phyloP scores from a whole-genome alignment of 2,888 invertebrate species.

The Tanypteryx hageni region DNA sequence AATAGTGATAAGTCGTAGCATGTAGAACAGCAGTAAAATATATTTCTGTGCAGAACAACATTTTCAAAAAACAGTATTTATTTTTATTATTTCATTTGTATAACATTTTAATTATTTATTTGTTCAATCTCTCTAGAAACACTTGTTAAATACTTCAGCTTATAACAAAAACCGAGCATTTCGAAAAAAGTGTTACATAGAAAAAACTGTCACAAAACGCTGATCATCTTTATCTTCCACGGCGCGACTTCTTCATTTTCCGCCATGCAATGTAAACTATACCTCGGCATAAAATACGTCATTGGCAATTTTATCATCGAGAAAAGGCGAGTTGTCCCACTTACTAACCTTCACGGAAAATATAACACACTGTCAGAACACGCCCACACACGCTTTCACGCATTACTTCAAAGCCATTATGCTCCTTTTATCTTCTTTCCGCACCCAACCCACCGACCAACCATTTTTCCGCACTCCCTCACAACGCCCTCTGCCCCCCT shows the following conservation, averaged over 20 bases:
- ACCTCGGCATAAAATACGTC: background rate
- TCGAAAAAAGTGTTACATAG: no score
- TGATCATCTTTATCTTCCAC: background rate
- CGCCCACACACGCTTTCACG: conserved; percentile 13
- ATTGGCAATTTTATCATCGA: background rate
- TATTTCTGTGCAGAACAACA: no score
- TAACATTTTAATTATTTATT: no score
- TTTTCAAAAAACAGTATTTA: no score
- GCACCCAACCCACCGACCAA: no score
- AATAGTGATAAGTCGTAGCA: no score
- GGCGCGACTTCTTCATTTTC: background rate
- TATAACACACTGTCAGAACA: conserved; percentile 6
- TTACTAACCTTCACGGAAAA: conserved; percentile 28
- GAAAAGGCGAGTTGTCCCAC: background rate
- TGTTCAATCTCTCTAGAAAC: no score
- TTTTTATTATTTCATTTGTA: no score
- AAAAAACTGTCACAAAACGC: background rate
- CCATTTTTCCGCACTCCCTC: background rate
- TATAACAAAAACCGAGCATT: no score
- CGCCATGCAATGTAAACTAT: background rate
- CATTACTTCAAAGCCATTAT: conserved; percentile 28
- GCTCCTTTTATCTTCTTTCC: background rate
- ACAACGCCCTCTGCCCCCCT: background rate
- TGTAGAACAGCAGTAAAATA: no score
- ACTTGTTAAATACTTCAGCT: no score